Base-by-base conservation (phyloP, 1,140 invertebrate genomes). In the Drosophila lini region DNA sequence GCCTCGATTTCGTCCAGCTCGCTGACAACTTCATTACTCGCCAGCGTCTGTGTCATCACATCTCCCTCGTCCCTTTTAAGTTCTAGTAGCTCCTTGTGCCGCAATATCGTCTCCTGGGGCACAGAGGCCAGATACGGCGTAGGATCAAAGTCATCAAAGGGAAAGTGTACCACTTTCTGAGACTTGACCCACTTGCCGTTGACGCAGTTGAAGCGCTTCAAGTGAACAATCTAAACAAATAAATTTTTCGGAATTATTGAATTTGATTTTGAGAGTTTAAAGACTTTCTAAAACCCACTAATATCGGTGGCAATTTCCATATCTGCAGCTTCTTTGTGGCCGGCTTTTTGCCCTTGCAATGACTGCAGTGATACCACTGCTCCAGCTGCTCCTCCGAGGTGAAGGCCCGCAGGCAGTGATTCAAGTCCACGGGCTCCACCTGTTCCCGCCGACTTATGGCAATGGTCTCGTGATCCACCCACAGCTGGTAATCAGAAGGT, bases 181-280 rank as follows among this genome's bases (percentile, higher is more conserved):
- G 97, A 98, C 91, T 98, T 98, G n/a, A 98, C 96, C 97, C 97
- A 98, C 89, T 97, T 96, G 82, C 95, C 96, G 91, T 97, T 96
- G 8, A 97, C 94, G 85, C 95, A 97, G 92, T 98, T 97, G 92
- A 98, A 98, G 32, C 97, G 94, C 91, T 98, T 98, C 58, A 98
- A 91, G 90, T 98, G 97, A 9, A 98, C 95, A 86, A 98, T 97
- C 97, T 97, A 92, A 16, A 0, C 3, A 47, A 31, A 16, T 10
- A 10, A 31, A 40, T 2, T 8, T 15, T 34, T 32, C 1, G 0
- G 0, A 1, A 44, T 40, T 42, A 36, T 41, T 3, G 9, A 0
- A 32, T 25, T 11, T 5, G 9, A 5, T 22, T 36, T 5, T 7
- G 19, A 19, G 19, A 19, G 19, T 19, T 19, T 19, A 19, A 11